These are phyloP conservation scores for Hassar affinis DNA, from an alignment of 2,113 vertebrate genomes.

Conservation along the genomic window DNA sequence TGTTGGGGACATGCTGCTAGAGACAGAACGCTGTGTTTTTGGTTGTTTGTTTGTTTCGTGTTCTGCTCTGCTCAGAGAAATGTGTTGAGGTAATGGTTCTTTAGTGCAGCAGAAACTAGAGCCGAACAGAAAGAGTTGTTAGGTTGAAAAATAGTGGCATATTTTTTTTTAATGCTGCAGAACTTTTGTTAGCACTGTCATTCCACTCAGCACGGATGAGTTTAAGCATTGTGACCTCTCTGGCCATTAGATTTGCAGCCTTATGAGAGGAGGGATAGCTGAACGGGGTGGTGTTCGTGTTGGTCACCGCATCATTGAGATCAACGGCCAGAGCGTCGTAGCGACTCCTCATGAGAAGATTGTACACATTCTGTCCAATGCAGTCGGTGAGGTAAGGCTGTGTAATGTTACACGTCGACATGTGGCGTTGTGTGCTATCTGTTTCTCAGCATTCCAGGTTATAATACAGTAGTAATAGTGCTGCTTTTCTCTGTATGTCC, in stretches of 20 bases:
- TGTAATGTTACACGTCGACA: too few species aligned
- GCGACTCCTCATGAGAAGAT: slow-evolving; percentile 96
- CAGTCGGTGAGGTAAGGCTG: slow-evolving; percentile 90
- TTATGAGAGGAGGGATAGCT: slow-evolving; percentile 96
- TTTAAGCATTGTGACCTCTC: neutral
- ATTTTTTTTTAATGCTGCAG: neutral
- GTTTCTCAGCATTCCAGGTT: neutral
- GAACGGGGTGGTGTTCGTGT: slow-evolving; percentile 95
- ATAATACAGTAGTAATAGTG: neutral
- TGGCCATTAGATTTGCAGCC: slow-evolving; percentile 87
- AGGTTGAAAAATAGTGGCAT: neutral
- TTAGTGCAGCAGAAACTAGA: neutral
- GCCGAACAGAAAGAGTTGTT: neutral
- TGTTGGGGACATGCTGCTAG: neutral
- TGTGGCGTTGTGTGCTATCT: neutral
- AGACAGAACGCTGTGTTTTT: neutral
- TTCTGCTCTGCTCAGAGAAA: neutral
- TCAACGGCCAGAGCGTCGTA: slow-evolving; percentile 95
- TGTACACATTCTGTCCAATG: slow-evolving; percentile 93
- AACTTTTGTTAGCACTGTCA: neutral
- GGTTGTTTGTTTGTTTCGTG: neutral
- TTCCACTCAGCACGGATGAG: neutral
- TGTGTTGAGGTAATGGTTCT: neutral
- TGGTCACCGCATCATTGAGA: slow-evolving; percentile 96
- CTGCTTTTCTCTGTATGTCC: neutral